These are phyloP conservation scores for Hydrophis major DNA, from an alignment of 2,797 vertebrate species.

Conservation along the genomic window DNA sequence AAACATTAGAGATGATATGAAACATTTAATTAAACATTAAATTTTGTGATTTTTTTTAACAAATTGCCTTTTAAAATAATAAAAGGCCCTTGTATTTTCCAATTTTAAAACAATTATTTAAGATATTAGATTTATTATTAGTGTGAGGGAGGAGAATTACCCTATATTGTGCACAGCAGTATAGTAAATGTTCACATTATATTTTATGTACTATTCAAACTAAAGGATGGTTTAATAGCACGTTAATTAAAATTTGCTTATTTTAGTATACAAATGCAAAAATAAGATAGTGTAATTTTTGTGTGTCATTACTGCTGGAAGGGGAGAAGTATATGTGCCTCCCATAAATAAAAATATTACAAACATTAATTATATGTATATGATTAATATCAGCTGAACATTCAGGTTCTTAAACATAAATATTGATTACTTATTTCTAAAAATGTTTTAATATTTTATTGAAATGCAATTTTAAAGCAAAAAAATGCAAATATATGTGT, in stretches of 20 bases:
- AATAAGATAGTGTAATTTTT: slow-evolving; percentile 62
- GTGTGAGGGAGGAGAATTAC: slow-evolving; percentile 11
- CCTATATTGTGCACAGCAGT: slow-evolving; percentile 4
- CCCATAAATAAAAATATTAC: slow-evolving; percentile 14
- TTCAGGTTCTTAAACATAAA: slow-evolving; percentile 27
- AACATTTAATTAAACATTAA: slow-evolving; percentile 30
- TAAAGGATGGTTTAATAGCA: slow-evolving; percentile 44
- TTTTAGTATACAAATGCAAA: slow-evolving; percentile 47
- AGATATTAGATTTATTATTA: slow-evolving; percentile 35
- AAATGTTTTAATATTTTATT: not conserved
- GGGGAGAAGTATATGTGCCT: slow-evolving; percentile 17
- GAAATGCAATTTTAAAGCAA: not conserved
- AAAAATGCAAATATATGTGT: slow-evolving; percentile 10
- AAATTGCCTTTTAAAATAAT: slow-evolving; percentile 36
- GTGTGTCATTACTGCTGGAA: slow-evolving; percentile 44
- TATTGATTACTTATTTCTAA: slow-evolving; percentile 1
- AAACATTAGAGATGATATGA: slow-evolving; percentile 45
- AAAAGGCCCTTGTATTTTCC: slow-evolving; percentile 12
- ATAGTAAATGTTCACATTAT: slow-evolving; percentile 7
- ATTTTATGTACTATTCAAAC: slow-evolving; percentile 33
- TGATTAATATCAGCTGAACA: slow-evolving; percentile 18
- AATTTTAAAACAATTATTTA: slow-evolving; percentile 40
- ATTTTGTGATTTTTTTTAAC: slow-evolving; percentile 38
- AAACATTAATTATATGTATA: slow-evolving; percentile 16
- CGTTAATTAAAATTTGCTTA: slow-evolving; percentile 51